A percentile compares a stretch with the other conserved stretches of the same genome.
Evolutionary conservation across 2,113 vertebrate species (phyloP).

Genomic region (Rhegmatorhina hoffmannsi): DNA sequence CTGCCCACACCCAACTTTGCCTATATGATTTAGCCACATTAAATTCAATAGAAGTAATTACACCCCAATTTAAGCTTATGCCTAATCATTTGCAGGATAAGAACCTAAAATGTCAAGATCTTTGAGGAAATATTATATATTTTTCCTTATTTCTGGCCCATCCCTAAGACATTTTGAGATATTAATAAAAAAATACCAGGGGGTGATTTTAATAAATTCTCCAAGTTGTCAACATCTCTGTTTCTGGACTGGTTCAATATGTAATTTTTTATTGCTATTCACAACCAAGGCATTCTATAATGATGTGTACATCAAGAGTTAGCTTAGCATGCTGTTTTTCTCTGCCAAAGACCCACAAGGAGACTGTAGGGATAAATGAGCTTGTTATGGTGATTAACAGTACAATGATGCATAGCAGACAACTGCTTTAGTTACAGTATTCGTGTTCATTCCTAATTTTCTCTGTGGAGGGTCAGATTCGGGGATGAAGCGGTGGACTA

Average conservation of each 20-base stretch:
- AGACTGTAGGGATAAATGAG: not conserved
- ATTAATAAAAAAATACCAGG: not conserved
- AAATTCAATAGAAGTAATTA: not conserved
- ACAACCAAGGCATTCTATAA: not conserved
- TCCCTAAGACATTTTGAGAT: not conserved
- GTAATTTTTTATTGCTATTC: not conserved
- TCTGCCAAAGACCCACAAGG: not conserved
- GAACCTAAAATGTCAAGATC: not conserved
- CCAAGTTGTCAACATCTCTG: not conserved
- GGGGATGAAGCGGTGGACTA: not conserved
- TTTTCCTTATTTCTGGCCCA: not conserved
- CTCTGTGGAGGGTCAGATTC: not conserved
- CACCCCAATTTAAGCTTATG: not conserved
- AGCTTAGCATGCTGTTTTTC: not conserved
- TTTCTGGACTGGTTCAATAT: not conserved
- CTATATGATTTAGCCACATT: not conserved
- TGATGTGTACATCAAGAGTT: not conserved
- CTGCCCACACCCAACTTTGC: not conserved
- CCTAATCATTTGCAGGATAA: not conserved
- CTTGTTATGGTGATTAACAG: not conserved
- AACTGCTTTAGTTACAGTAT: not conserved
- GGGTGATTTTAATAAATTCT: not conserved
- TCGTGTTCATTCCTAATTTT: not conserved
- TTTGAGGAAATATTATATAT: not conserved
- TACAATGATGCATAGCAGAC: slow-evolving; percentile 2